These are phyloP conservation scores for Danionella cerebrum DNA, from an alignment of 2,113 vertebrate genomes.

Conservation along the genomic window DNA sequence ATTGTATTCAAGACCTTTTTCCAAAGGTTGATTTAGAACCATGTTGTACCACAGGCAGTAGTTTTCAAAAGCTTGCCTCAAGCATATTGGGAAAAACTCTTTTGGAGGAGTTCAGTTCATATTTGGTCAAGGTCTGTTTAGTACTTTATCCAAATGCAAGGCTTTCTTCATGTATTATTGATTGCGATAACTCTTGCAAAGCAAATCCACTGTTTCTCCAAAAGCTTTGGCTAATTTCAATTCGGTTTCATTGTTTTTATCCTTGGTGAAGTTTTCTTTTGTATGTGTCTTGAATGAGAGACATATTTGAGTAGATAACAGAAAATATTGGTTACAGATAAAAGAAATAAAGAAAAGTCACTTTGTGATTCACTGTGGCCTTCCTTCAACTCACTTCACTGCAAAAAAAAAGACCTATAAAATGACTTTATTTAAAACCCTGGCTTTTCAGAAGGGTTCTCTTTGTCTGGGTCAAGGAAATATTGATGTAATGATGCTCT, in stretches of 20 bases:
- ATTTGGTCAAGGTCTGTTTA: background rate
- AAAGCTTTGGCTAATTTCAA: background rate
- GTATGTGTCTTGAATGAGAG: too few relatives aligned
- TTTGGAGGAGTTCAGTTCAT: background rate
- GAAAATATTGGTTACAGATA: too few relatives aligned
- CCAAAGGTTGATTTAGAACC: constrained; percentile 5
- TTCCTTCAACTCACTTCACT: too few relatives aligned
- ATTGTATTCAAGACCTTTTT: background rate
- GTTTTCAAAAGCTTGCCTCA: constrained; percentile 4
- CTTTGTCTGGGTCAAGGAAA: too few relatives aligned
- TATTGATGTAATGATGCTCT: too few relatives aligned
- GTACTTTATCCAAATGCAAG: background rate
- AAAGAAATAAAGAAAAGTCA: too few relatives aligned
- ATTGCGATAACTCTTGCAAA: background rate
- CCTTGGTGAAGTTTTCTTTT: background rate
- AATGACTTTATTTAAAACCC: too few relatives aligned
- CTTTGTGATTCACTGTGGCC: too few relatives aligned
- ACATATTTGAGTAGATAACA: too few relatives aligned
- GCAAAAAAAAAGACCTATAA: too few relatives aligned
- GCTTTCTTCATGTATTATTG: background rate
- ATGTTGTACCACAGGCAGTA: constrained; percentile 7
- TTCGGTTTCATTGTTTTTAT: too few relatives aligned
- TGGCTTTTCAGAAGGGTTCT: too few relatives aligned
- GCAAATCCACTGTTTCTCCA: background rate
- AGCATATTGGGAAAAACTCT: background rate